Percentiles rank a stretch among this genome's conserved stretches.
Conservation (phyloP, 2,113 vertebrate genomes). For the Rafetus swinhoei region DNA sequence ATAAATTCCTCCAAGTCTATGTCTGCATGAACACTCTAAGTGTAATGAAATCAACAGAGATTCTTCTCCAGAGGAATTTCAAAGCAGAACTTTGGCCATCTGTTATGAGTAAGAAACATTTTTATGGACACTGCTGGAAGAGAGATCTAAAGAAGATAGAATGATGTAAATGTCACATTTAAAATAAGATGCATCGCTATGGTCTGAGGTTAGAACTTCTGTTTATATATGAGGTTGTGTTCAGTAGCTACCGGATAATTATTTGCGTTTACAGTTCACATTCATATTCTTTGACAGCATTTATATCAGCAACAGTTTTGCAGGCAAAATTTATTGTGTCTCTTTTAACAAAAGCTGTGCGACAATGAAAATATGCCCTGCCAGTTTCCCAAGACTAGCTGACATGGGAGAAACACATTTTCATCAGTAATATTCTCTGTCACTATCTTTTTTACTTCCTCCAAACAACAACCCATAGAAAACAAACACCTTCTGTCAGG, state of each 20-base stretch:
- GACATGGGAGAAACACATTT: neutral
- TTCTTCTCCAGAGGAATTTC: constrained; percentile 61
- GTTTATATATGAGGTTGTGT: constrained; percentile 36
- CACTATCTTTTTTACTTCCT: neutral
- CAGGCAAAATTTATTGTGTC: neutral
- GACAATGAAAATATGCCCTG: neutral
- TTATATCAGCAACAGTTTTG: neutral
- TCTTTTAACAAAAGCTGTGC: neutral
- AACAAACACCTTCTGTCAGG: neutral
- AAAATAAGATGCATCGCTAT: constrained; percentile 32
- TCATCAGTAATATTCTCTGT: neutral
- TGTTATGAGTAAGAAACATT: constrained; percentile 69
- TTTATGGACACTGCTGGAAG: constrained; percentile 50
- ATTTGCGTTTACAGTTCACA: neutral
- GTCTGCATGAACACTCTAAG: constrained; percentile 51
- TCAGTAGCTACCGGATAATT: neutral
- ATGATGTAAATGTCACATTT: constrained; percentile 59
- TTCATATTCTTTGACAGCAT: neutral
- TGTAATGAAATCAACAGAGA: constrained; percentile 68
- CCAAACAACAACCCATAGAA: neutral
- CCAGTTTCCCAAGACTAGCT: neutral
- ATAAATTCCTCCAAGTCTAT: constrained; percentile 32
- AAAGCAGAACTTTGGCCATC: constrained; percentile 64
- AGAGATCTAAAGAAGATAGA: constrained; percentile 42
- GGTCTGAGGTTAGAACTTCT: constrained; percentile 57